A percentile compares a stretch with the other conserved stretches of the same genome.
phyloP scores from a whole-genome alignment of 2,888 invertebrate genomes.

The Phengaris alcon region DNA sequence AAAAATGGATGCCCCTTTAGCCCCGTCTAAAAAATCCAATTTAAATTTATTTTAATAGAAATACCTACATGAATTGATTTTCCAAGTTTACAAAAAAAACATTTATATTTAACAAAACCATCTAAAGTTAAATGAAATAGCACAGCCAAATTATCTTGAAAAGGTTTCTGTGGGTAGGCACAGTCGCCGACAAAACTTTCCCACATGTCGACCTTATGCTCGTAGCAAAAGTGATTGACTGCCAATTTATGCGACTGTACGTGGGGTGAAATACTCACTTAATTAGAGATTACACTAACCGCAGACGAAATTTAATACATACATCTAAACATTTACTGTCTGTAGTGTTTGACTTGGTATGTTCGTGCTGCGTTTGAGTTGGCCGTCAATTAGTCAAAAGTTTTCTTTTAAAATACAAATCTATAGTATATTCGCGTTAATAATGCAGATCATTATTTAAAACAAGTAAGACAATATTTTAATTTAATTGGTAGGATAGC shows the following conservation, averaged over 20 bases:
- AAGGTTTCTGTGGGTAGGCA: background rate
- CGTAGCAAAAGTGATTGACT: background rate
- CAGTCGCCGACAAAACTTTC: background rate
- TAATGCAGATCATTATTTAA: no score
- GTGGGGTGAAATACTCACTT: background rate
- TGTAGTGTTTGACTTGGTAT: background rate
- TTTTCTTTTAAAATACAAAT: no score
- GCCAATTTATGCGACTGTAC: background rate
- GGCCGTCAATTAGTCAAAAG: no score
- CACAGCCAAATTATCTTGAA: background rate
- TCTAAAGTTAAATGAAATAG: conserved; percentile 4
- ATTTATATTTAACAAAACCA: background rate
- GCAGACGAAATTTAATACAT: background rate
- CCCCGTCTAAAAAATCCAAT: no score
- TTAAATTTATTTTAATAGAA: no score
- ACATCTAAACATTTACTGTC: background rate
- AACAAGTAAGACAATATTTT: no score
- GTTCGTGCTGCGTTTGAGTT: background rate
- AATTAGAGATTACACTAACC: background rate
- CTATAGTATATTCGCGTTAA: no score
- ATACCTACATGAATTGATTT: no score
- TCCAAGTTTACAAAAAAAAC: background rate
- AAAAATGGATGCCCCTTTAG: no score
- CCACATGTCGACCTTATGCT: background rate
- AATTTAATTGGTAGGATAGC: no score